Conservation (phyloP, 2,113 vertebrate genomes). For the Equus przewalskii region DNA sequence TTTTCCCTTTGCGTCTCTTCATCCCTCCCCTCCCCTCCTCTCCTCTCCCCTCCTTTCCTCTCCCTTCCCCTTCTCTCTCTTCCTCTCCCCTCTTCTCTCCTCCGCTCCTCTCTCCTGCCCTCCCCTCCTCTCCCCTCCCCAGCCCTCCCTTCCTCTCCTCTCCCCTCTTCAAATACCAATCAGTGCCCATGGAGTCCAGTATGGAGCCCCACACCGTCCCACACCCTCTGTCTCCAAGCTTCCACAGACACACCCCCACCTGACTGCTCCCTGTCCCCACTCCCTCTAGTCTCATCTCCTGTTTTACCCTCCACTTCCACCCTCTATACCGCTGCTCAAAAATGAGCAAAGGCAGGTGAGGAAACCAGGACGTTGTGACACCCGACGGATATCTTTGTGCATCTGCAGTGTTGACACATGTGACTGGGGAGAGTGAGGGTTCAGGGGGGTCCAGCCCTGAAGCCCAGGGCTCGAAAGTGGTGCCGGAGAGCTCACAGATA, state of each 20-base stretch:
- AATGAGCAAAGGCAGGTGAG: neutral
- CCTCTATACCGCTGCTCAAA: neutral
- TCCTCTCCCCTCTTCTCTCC: neutral
- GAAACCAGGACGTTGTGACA: neutral
- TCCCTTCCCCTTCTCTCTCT: neutral
- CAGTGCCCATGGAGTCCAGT: neutral
- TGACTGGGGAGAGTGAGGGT: neutral
- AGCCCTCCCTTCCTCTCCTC: too few species aligned
- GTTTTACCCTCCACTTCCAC: neutral
- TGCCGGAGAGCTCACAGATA: neutral
- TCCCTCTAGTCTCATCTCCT: neutral
- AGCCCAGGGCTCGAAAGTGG: neutral
- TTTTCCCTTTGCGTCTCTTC: neutral
- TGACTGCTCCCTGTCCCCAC: rapidly evolving
- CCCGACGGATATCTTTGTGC: neutral
- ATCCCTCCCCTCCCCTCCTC: neutral
- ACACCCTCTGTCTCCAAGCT: neutral
- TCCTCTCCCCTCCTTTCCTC: neutral
- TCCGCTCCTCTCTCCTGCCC: neutral
- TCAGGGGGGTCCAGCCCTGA: neutral
- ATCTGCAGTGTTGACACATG: neutral
- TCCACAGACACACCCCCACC: rapidly evolving
- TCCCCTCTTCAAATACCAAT: neutral
- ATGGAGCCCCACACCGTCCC: neutral
- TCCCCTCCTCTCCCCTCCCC: too few species aligned